Evolutionary conservation across 2,888 invertebrate genomes (phyloP), one percentile per base, ranked within the genome.

Genomic region (Onthophagus sagittarius): DNA sequence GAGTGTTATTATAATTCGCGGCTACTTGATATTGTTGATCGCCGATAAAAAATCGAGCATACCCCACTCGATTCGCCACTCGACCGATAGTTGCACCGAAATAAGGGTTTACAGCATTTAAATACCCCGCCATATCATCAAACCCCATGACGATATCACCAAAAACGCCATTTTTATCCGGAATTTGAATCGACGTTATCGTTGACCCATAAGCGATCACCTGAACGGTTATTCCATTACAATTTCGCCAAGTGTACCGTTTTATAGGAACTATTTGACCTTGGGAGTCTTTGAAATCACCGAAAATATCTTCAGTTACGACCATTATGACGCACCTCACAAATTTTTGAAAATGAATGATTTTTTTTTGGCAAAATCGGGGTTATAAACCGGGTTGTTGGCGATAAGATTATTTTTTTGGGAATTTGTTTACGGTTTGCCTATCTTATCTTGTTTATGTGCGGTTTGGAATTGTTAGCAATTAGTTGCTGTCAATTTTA

Each of bases 31-130:
- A 93, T 70, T 88, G 86, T 71, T 89, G 86, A 0, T 91, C 93
- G 70, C 91, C 89, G 0, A 97, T 86, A 1, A 83, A 83, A 82
- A 96, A 93, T 75, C 88, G 88, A 0, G 91, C 95, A 23, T 91
- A 89, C 0, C 88, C 90, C 75, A 96, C 92, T 65, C 93, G 88
- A 85, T 97, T 97, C 0, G 94, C 95, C 23, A 94, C 94, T 69
- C 97, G 89, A 0, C 98, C 98, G 73, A 97, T 88, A 0, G 95
- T 92, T 0, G 94, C 92, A 4, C 98, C 98, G 81, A 97, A 94
- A 82, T 96, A 97, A 0, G 93, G 93, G 81, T 94, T 94, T n/a
- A 86, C 82, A 0, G 86, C 82, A 77, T 88, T 87, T 63, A 89
- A 86, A 81, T 94, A 94, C 70, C 92, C 96, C 87, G 92, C 88